phyloP scores from a whole-genome alignment of 2,888 invertebrate species.

The Galerucella nymphaeae region DNA sequence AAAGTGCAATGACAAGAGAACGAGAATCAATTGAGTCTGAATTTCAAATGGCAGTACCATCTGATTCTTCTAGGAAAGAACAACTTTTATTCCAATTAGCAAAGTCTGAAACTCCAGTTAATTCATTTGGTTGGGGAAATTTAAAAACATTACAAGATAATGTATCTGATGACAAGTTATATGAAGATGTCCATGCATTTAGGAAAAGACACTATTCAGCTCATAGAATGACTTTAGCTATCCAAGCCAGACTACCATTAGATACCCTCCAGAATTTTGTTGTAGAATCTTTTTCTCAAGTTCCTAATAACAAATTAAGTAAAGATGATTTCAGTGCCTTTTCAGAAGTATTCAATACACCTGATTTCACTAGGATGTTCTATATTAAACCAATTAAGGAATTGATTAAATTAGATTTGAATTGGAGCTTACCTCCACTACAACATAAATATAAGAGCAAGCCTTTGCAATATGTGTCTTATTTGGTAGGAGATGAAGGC shows the following conservation, averaged over 20 bases:
- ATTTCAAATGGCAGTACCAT: conserved; percentile 83
- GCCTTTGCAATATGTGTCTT: conserved; percentile 81
- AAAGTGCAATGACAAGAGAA: conserved; percentile 87
- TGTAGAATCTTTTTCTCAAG: conserved; percentile 72
- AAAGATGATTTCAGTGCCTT: conserved; percentile 72
- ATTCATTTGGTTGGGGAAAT: conserved; percentile 90
- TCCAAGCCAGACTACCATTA: conserved; percentile 78
- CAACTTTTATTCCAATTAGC: conserved; percentile 80
- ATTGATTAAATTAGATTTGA: conserved; percentile 67
- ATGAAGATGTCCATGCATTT: conserved; percentile 79
- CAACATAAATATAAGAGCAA: conserved; percentile 78
- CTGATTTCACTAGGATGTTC: conserved; percentile 75
- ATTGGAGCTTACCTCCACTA: conserved; percentile 73
- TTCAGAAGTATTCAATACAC: conserved; percentile 70
- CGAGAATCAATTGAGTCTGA: conserved; percentile 91
- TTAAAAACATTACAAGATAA: conserved; percentile 76
- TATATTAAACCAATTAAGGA: conserved; percentile 82
- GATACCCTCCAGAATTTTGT: conserved; percentile 75
- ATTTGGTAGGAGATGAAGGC: conserved; percentile 88
- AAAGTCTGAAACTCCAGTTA: conserved; percentile 76
- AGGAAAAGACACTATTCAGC: conserved; percentile 84
- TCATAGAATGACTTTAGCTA: conserved; percentile 87
- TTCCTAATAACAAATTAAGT: conserved; percentile 75
- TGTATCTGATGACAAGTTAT: conserved; percentile 75
- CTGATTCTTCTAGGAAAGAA: conserved; percentile 80